Base-by-base conservation (phyloP, 2,113 vertebrate species). In the Triplophysa tibetana region DNA sequence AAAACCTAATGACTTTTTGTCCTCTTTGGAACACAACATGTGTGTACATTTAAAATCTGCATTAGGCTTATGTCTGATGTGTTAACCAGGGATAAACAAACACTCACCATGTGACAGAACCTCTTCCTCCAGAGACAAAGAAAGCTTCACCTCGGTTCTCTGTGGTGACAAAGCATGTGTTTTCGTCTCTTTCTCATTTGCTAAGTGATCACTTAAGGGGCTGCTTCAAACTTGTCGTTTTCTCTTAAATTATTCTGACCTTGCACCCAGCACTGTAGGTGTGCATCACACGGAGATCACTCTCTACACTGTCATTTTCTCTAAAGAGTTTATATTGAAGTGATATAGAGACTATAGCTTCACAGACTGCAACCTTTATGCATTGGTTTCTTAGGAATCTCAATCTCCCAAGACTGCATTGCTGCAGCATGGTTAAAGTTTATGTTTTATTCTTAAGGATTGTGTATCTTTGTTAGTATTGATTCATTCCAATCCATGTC, bases 171-270 rank as follows among this genome's bases (percentile, higher is more conserved):
- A 48, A 63, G 19, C 38, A 64, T 77, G 58, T 4, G 26, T 41
- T 77, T 77, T 45, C n/a, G 62, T 65, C 26, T 52, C 45, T 38
- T 6, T 65, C 70, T 61, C 48, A 21, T 19, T 29, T 13, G 23
- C n/a, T 56, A 77, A n/a, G 65, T 77, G 45, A 66, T 77, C 62
- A 77, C 62, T 65, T 65, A 16, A 24, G 19, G 75, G 75, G 61
- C 75, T 76, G 41, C 19, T 52, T 76, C 45, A 77, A 19, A 65
- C 43, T 63, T 29, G 62, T 77, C 45, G 50, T 65, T 52, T 76
- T 43, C 74, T 76, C 24, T 38, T 52, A 50, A 76, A 76, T 76
- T 63, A 65, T 76, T 76, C 17, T 76, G 74, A 65, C 74, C 74
- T 77, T 77, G 74, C 65, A 54, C 61, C 17, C 17, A 77, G 23